phyloP scores from a whole-genome alignment of 2,113 vertebrate genomes.

The Sapayoa aenigma region DNA sequence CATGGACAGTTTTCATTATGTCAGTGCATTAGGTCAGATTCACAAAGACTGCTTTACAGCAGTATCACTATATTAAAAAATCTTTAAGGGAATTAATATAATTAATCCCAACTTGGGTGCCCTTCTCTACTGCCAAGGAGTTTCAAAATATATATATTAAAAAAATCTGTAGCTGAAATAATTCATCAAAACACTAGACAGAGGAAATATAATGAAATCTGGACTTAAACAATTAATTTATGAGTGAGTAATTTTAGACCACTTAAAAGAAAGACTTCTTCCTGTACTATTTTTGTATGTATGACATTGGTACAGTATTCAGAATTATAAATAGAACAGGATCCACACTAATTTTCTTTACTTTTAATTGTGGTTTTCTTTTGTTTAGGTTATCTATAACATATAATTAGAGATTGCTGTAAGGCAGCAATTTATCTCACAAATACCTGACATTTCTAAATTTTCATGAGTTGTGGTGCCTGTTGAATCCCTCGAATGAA shows the following conservation, averaged over 20 bases:
- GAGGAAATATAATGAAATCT: not conserved
- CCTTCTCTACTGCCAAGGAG: not conserved
- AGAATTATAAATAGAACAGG: not conserved
- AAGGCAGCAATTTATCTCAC: not conserved
- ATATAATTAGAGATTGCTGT: constrained; percentile 12
- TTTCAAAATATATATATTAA: not conserved
- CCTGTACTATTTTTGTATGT: not conserved
- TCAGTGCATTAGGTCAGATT: not conserved
- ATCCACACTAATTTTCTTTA: not conserved
- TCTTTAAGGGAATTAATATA: not conserved
- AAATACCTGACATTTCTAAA: constrained; percentile 22
- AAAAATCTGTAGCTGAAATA: not conserved
- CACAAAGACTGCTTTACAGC: not conserved
- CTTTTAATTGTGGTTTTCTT: not conserved
- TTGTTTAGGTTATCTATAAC: constrained; percentile 2
- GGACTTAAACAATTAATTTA: not conserved
- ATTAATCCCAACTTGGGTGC: not conserved
- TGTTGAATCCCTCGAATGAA: not conserved
- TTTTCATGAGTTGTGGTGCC: not conserved
- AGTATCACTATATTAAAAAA: not conserved
- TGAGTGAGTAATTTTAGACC: not conserved
- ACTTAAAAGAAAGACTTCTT: not conserved
- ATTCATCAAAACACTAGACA: not conserved
- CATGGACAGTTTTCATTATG: not conserved
- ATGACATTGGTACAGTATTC: not conserved